Evolutionary conservation across 2,888 invertebrate species (phyloP).

Genomic region (Ditylenchus weischeri): DNA sequence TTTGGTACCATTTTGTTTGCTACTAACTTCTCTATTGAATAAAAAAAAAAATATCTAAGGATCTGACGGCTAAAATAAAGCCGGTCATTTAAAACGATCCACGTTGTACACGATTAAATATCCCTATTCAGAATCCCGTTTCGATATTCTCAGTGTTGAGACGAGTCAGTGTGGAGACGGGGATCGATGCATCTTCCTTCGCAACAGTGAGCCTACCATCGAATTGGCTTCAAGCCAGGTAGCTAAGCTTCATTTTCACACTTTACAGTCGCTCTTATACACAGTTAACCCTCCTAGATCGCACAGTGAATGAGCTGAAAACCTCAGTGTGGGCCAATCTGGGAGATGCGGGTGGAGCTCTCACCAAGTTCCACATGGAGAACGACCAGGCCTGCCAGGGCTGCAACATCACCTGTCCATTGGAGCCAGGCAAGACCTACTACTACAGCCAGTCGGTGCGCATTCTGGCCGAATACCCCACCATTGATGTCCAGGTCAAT

Average conservation of each 20-base stretch:
- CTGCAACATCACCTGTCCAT: conserved; percentile 34
- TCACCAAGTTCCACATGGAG: conserved; percentile 32
- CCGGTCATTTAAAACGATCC: no score
- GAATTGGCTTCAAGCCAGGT: conserved; percentile 34
- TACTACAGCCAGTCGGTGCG: conserved; percentile 35
- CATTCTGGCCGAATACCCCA: conserved; percentile 29
- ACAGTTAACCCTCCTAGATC: conserved; percentile 20
- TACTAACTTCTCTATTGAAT: no score
- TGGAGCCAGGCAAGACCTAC: conserved; percentile 33
- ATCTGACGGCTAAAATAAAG: no score
- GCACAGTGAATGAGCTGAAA: conserved; percentile 24
- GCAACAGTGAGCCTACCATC: conserved; percentile 25
- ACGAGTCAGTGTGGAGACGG: conserved; percentile 25
- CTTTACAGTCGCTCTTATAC: neutral
- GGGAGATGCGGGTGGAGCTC: conserved; percentile 29
- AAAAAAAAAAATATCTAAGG: no score
- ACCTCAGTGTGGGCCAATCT: conserved; percentile 32
- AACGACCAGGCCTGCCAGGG: conserved; percentile 35
- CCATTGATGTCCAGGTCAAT: conserved; percentile 35
- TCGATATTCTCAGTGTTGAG: conserved; percentile 35
- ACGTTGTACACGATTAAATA: no score
- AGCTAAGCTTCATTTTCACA: neutral
- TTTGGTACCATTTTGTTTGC: no score
- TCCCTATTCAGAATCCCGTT: conserved; percentile 31
- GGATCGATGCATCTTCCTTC: conserved; percentile 28